These are phyloP conservation scores for Pristionchus exspectatus DNA, from an alignment of 2,888 invertebrate genomes.

Conservation along the genomic window DNA sequence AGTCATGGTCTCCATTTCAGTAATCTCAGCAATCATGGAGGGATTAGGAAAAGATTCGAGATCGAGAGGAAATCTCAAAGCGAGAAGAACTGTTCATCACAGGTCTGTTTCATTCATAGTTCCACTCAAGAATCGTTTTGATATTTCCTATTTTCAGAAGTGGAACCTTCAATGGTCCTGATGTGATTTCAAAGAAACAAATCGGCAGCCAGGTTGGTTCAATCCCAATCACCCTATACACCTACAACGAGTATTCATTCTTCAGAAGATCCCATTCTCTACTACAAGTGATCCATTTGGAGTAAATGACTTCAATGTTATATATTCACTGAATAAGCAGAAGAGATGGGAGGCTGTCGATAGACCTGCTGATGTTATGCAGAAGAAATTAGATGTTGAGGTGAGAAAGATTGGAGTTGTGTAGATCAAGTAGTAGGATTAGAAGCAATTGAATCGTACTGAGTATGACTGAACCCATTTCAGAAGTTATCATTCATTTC, in stretches of 20 bases:
- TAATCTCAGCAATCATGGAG: slow-evolving; percentile 34
- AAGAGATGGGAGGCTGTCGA: slow-evolving; percentile 47
- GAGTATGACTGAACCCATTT: background rate
- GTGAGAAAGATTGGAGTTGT: background rate
- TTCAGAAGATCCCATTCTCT: slow-evolving; percentile 43
- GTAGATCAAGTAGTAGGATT: background rate
- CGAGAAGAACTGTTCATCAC: slow-evolving; percentile 39
- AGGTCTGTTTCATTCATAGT: background rate
- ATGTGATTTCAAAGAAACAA: slow-evolving; percentile 44
- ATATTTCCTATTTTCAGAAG: slow-evolving; percentile 6
- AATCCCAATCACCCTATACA: background rate
- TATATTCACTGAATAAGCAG: slow-evolving; percentile 31
- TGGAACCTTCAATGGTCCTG: background rate
- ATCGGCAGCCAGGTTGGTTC: slow-evolving; percentile 27
- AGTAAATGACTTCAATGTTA: slow-evolving; percentile 11
- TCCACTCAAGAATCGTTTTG: background rate
- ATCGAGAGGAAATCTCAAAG: slow-evolving; percentile 22
- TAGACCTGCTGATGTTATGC: background rate
- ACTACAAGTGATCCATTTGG: slow-evolving; percentile 10
- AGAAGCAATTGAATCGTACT: background rate
- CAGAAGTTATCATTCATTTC: slow-evolving; percentile 8
- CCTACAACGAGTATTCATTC: background rate
- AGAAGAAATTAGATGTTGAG: background rate
- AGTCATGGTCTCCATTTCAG: slow-evolving; percentile 22
- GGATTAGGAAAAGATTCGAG: slow-evolving; percentile 41